Evolutionary conservation across 2,888 invertebrate genomes (phyloP).

Genomic region (Escarpia spicata): DNA sequence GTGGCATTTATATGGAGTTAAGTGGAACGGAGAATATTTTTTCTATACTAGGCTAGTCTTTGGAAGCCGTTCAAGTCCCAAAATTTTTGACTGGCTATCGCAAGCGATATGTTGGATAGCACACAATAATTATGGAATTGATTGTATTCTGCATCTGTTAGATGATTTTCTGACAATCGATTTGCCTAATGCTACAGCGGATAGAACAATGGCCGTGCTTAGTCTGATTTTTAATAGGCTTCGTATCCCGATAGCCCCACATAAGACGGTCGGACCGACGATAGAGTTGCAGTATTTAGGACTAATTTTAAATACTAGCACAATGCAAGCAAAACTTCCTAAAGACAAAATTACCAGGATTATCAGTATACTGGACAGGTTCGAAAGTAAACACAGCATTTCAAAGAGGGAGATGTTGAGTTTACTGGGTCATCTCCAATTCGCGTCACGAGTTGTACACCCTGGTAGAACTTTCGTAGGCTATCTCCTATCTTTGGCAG

Average conservation of each 20-base stretch:
- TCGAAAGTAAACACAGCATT: not conserved
- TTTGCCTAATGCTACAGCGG: not conserved
- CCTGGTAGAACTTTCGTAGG: not conserved
- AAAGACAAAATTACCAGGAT: not conserved
- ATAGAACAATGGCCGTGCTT: not conserved
- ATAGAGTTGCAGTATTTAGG: not conserved
- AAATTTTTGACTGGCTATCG: not conserved
- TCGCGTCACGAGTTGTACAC: not conserved
- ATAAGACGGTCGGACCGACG: not conserved
- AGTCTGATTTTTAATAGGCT: not conserved
- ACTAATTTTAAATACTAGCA: not conserved
- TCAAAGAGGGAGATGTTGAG: not conserved
- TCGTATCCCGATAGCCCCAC: not conserved
- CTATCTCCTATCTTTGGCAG: not conserved
- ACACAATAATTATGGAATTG: too few relatives aligned
- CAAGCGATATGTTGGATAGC: not conserved
- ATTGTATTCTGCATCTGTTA: too few relatives aligned
- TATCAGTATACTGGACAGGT: not conserved
- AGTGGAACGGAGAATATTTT: not conserved
- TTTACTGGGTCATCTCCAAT: not conserved
- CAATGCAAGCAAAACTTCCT: not conserved
- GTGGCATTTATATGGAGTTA: slow-evolving; percentile 16
- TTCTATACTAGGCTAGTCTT: not conserved
- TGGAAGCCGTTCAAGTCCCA: not conserved
- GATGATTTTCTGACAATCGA: not conserved